phyloP scores from a whole-genome alignment of 1,140 invertebrate genomes.

The Drosophila mayri region DNA sequence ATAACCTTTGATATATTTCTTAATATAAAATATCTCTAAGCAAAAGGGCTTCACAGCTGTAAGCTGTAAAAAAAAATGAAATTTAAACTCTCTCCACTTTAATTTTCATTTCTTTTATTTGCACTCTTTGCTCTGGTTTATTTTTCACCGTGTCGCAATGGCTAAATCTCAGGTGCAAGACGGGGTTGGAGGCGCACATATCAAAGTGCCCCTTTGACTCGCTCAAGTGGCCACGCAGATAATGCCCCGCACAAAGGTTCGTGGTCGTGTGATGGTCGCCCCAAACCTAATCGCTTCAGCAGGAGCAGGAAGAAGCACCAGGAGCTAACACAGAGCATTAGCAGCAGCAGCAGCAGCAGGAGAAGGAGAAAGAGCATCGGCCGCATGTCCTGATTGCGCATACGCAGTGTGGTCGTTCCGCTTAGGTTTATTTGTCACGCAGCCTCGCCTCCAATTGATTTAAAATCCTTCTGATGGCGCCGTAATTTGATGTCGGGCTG shows the following conservation, averaged over 20 bases:
- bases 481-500: constrained; percentile 25
- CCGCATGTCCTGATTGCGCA: constrained; percentile 42
- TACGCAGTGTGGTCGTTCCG: constrained; percentile 41
- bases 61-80: neutral
- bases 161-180: constrained; percentile 14
- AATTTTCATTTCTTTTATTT: neutral
- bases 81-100: neutral
- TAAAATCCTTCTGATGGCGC: constrained; percentile 47
- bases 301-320: constrained; percentile 1
- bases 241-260: constrained; percentile 62
- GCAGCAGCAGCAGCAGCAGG: neutral
- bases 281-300: constrained; percentile 27
- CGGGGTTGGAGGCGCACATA: constrained; percentile 29
- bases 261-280: constrained; percentile 15
- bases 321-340: neutral
- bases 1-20: too few relatives aligned
- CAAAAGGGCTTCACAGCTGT: too few relatives aligned
- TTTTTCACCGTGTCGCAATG: constrained; percentile 5
- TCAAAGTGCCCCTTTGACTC: constrained; percentile 72
- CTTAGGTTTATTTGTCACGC: constrained; percentile 42
- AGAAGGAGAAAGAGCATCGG: constrained; percentile 7
- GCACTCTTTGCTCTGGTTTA: neutral
- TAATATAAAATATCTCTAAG: too few relatives aligned
- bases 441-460: constrained; percentile 35
- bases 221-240: constrained; percentile 67